Conservation (phyloP, 2,888 invertebrate species). For the Pediacus dermestoides region DNA sequence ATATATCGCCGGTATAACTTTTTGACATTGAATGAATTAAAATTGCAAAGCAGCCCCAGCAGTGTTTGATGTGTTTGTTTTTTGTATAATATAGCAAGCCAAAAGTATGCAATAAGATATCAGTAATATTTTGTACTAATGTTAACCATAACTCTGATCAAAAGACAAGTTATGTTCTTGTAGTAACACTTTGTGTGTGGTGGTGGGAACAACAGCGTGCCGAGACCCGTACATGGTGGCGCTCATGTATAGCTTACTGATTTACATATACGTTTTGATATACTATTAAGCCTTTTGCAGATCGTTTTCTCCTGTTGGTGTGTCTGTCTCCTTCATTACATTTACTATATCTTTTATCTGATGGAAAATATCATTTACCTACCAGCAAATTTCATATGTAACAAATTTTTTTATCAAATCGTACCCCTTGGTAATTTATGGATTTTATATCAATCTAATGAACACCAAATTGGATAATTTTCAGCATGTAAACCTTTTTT, state of each 20-base stretch:
- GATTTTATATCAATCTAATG: no score
- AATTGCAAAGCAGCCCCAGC: slow-evolving; percentile 1
- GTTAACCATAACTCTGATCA: slow-evolving; percentile 42
- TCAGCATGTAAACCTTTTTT: no score
- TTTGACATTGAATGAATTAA: slow-evolving; percentile 2
- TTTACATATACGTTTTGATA: slow-evolving; percentile 34
- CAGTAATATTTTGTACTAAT: slow-evolving; percentile 44
- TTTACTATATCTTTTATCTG: no score
- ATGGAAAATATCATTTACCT: background rate
- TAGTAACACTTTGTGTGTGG: slow-evolving; percentile 43
- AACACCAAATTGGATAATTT: no score
- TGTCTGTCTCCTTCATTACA: no score
- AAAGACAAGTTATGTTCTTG: slow-evolving; percentile 42
- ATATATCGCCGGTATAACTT: no score
- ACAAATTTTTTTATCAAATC: background rate
- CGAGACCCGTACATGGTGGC: slow-evolving; percentile 32
- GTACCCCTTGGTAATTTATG: background rate
- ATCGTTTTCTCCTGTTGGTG: slow-evolving; percentile 20
- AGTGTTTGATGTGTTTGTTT: slow-evolving; percentile 1
- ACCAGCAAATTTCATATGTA: background rate
- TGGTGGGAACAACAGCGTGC: slow-evolving; percentile 29
- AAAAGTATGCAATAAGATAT: slow-evolving; percentile 41
- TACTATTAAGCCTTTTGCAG: slow-evolving; percentile 18
- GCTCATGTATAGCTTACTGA: slow-evolving; percentile 36
- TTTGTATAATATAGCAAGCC: slow-evolving; percentile 1